Percentiles rank a stretch among this genome's conserved stretches.
These are phyloP conservation scores for Urocitellus parryii DNA, from an alignment of 2,113 vertebrate species.

Conservation along the genomic window DNA sequence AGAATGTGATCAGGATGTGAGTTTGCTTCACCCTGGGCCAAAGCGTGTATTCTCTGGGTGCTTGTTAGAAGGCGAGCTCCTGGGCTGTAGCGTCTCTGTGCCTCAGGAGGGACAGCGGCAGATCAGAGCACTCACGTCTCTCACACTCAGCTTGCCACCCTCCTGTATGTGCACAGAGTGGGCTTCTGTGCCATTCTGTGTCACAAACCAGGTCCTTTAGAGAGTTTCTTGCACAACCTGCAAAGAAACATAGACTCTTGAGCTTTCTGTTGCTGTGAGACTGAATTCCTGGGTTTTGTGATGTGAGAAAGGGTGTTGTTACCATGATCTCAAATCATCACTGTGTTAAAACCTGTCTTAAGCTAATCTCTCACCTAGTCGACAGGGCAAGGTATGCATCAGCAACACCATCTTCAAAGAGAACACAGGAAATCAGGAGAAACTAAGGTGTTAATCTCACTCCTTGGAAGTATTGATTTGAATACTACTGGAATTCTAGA, in stretches of 20 bases:
- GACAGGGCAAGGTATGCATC: neutral
- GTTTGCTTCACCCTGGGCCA: neutral
- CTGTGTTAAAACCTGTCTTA: neutral
- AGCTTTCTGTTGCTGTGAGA: neutral
- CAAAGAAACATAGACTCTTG: neutral
- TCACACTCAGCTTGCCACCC: neutral
- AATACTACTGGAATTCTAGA: neutral
- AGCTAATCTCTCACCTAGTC: no score
- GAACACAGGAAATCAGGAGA: neutral
- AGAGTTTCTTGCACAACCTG: neutral
- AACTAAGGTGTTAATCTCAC: neutral
- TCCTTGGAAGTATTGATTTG: neutral
- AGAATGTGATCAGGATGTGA: rapidly evolving
- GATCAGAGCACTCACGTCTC: neutral
- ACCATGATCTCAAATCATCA: rapidly evolving
- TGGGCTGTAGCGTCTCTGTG: neutral
- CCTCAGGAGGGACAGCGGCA: neutral
- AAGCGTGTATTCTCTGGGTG: no score
- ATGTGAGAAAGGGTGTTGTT: no score
- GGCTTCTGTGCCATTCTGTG: no score
- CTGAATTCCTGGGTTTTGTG: neutral
- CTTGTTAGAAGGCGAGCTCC: no score
- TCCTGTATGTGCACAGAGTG: neutral
- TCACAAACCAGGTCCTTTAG: neutral
- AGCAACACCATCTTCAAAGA: neutral